Percentiles rank a stretch among this genome's conserved stretches.
Evolutionary conservation across 2,797 vertebrate genomes (phyloP).

Genomic region (Malurus leucopterus): DNA sequence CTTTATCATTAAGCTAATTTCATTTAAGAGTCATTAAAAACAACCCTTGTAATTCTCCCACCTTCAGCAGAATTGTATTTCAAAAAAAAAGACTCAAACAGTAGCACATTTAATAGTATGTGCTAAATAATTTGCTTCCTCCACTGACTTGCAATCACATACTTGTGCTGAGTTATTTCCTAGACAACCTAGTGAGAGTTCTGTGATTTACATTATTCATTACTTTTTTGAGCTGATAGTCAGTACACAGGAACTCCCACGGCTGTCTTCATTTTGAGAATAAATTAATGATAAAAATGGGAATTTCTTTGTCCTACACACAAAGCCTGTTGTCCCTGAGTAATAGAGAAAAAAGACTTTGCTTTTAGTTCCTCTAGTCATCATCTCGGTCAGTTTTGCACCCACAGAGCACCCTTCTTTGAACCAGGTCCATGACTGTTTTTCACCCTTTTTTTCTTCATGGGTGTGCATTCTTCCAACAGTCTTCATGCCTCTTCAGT

Average conservation of each 20-base stretch:
- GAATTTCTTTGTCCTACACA: not conserved
- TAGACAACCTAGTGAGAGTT: not conserved
- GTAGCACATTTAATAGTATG: not conserved
- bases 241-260: not conserved
- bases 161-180: not conserved
- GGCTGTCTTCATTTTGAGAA: not conserved
- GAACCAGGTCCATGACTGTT: not conserved
- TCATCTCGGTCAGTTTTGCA: not conserved
- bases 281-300: not conserved
- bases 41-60: not conserved
- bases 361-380: not conserved
- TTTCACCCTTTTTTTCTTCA: not conserved
- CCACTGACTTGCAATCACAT: not conserved
- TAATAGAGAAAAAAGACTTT: not conserved
- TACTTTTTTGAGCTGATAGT: not conserved
- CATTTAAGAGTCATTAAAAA: not conserved
- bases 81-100: not conserved
- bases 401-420: not conserved
- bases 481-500: not conserved
- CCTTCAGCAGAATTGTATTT: not conserved
- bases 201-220: constrained; percentile 33
- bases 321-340: not conserved
- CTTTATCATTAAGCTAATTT: not conserved
- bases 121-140: not conserved
- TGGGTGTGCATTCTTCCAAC: not conserved